A percentile compares a stretch with the other conserved stretches of the same genome.
Conservation (phyloP, 2,797 vertebrate species). For the Catharus ustulatus region DNA sequence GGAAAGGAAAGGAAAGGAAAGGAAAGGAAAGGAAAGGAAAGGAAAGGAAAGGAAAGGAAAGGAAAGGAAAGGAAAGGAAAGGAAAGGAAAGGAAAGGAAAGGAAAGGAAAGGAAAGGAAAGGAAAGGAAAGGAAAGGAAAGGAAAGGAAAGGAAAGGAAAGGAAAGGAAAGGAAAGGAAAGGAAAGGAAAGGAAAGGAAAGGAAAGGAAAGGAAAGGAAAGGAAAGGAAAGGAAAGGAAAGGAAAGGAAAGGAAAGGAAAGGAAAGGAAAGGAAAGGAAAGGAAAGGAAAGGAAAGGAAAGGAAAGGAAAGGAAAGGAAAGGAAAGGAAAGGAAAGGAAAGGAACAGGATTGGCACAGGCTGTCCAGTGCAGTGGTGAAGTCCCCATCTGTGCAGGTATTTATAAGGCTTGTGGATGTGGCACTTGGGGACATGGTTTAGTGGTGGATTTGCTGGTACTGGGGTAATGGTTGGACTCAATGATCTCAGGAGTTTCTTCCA, state of each 20-base stretch:
- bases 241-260: accelerated
- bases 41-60: accelerated
- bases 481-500: not conserved
- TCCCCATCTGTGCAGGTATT: not conserved
- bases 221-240: accelerated
- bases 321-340: not conserved
- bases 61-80: accelerated
- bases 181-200: accelerated
- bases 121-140: accelerated
- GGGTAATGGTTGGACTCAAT: not conserved
- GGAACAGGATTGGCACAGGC: too few relatives aligned
- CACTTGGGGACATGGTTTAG: not conserved
- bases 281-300: accelerated
- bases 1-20: not conserved
- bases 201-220: accelerated
- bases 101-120: too few relatives aligned
- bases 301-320: accelerated
- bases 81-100: accelerated
- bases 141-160: accelerated
- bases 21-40: too few relatives aligned
- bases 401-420: accelerated
- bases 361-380: not conserved
- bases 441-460: not conserved
- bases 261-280: accelerated
- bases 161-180: accelerated